Percentiles rank a stretch among this genome's conserved stretches.
Conservation (phyloP, 1,140 invertebrate species). For the Druon quercuslanigerum region DNA sequence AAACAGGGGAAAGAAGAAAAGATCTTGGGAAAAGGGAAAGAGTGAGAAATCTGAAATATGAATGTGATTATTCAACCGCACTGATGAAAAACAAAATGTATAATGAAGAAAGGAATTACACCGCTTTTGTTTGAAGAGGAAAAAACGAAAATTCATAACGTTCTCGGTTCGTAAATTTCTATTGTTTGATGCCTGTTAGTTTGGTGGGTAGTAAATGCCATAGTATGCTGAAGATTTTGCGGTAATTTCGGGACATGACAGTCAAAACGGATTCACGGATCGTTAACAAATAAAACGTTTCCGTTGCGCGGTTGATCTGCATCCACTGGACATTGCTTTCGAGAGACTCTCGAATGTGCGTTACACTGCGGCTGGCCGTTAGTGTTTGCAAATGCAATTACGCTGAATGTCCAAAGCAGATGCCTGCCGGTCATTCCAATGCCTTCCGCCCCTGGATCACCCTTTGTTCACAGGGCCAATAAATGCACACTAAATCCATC, state of each 20-base stretch:
- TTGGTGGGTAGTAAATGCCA: conserved; percentile 17
- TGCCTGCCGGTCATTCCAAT: conserved; percentile 65
- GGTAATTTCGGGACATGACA: conserved; percentile 11
- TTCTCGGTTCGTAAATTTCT: not conserved
- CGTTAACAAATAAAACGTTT: conserved; percentile 30
- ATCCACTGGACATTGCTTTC: conserved; percentile 38
- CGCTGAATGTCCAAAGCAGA: conserved; percentile 69
- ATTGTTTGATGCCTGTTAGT: conserved; percentile 9
- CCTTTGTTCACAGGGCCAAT: conserved; percentile 65
- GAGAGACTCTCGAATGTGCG: conserved; percentile 43
- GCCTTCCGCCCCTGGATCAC: conserved; percentile 56
- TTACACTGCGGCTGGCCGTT: conserved; percentile 49
- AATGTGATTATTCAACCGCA: no score
- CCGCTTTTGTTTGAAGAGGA: not conserved
- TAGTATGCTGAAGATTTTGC: conserved; percentile 17
- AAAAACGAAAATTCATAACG: not conserved
- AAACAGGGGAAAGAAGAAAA: no score
- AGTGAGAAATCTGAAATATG: no score
- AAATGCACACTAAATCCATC: conserved; percentile 63
- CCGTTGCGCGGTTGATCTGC: conserved; percentile 27
- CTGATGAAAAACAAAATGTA: no score
- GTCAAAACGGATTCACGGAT: conserved; percentile 35
- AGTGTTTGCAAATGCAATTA: conserved; percentile 68
- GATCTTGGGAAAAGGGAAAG: no score
- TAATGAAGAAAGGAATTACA: no score